A percentile compares a stretch with the other conserved stretches of the same genome.
Conservation (phyloP, 2,113 vertebrate genomes). For the Pavo muticus region DNA sequence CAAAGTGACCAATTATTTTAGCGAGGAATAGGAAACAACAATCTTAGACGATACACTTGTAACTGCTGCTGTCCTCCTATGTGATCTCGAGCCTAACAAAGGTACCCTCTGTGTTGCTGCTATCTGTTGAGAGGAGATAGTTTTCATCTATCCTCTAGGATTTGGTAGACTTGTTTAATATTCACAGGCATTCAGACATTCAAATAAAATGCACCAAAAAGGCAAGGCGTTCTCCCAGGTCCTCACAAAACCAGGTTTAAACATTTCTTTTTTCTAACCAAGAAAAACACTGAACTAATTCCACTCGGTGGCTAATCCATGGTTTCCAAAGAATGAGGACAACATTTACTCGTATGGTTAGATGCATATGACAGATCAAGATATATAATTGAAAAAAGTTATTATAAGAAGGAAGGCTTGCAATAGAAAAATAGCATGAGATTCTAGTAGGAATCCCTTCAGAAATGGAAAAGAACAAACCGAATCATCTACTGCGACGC, state of each 20-base stretch:
- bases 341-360: conserved; percentile 1
- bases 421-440: conserved; percentile 19
- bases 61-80: neutral
- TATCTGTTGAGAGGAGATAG: conserved; percentile 25
- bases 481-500: conserved; percentile 13
- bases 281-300: neutral
- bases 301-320: neutral
- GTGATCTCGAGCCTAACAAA: neutral
- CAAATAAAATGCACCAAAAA: conserved; percentile 35
- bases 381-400: conserved; percentile 32
- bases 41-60: neutral
- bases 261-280: neutral
- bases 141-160: conserved; percentile 14
- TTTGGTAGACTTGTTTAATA: conserved; percentile 33
- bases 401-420: neutral
- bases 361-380: conserved; percentile 1
- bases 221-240: conserved; percentile 13
- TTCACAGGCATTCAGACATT: conserved; percentile 23
- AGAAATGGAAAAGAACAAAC: conserved; percentile 55
- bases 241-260: neutral
- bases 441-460: conserved; percentile 32
- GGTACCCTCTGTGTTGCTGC: conserved; percentile 2
- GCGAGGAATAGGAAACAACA: neutral
- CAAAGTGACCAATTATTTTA: neutral
- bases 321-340: neutral